These are phyloP conservation scores for Psilopogon haemacephalus DNA, from an alignment of 2,113 vertebrate species.

Conservation along the genomic window DNA sequence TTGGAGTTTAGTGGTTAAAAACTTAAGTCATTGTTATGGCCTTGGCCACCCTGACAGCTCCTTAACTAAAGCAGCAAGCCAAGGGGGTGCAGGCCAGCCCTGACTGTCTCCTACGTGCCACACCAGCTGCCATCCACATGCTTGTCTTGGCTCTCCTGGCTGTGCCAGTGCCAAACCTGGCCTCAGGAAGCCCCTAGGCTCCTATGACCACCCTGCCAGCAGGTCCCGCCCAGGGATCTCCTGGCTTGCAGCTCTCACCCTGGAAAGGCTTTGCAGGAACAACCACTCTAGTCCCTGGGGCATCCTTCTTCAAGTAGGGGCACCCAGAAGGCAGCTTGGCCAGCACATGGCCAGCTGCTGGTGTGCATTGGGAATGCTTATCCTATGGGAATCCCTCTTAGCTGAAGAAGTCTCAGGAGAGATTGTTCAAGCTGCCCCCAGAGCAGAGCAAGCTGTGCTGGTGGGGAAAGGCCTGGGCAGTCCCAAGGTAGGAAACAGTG, in stretches of 20 bases:
- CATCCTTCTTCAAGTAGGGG: not conserved
- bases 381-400: not conserved
- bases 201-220: accelerated
- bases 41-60: not conserved
- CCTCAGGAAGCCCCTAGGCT: not conserved
- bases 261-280: not conserved
- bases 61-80: not conserved
- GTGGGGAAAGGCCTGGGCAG: not conserved
- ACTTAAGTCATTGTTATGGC: not conserved
- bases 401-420: not conserved
- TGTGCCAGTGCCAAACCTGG: not conserved
- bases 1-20: too few species aligned
- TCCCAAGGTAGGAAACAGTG: not conserved
- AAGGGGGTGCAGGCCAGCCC: not conserved
- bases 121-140: not conserved
- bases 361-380: not conserved
- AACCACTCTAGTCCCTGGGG: not conserved
- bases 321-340: not conserved
- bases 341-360: not conserved
- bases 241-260: not conserved
- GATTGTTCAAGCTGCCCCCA: not conserved
- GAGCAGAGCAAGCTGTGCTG: not conserved
- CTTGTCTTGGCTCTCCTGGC: not conserved
- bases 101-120: accelerated
- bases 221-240: not conserved